Evolutionary conservation across 2,113 vertebrate species (phyloP).

Genomic region (Cyrtonyx montezumae): DNA sequence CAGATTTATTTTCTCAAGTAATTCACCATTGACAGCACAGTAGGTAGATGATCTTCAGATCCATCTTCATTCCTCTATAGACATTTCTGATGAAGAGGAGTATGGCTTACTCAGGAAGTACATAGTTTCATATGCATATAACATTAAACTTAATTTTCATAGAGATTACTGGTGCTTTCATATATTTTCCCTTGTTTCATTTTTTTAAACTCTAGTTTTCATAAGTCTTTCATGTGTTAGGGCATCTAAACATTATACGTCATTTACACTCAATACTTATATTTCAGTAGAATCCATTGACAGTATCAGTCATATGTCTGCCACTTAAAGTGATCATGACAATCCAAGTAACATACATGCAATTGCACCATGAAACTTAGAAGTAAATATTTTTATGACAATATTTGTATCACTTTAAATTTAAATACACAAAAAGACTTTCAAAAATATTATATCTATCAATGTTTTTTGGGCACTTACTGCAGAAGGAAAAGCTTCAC

Average conservation of each 20-base stretch:
- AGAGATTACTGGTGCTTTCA: neutral
- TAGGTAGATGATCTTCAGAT: neutral
- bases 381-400: neutral
- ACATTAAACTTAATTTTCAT: neutral
- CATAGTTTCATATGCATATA: neutral
- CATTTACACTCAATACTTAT: neutral
- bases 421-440: neutral
- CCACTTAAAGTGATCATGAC: neutral
- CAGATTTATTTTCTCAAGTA: neutral
- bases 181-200: neutral
- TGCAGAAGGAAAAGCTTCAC: neutral
- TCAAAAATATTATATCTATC: neutral
- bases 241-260: neutral
- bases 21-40: neutral
- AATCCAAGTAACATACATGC: neutral
- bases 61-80: neutral
- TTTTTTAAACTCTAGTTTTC: neutral
- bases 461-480: neutral
- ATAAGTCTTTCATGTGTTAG: neutral
- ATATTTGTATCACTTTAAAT: neutral
- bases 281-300: neutral
- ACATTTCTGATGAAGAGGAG: neutral
- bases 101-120: neutral
- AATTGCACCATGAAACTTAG: neutral
- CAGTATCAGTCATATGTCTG: neutral